Percentiles rank a stretch among this genome's conserved stretches.
These are phyloP conservation scores for Ciconia maguari DNA, from an alignment of 2,113 vertebrate genomes.

Conservation along the genomic window DNA sequence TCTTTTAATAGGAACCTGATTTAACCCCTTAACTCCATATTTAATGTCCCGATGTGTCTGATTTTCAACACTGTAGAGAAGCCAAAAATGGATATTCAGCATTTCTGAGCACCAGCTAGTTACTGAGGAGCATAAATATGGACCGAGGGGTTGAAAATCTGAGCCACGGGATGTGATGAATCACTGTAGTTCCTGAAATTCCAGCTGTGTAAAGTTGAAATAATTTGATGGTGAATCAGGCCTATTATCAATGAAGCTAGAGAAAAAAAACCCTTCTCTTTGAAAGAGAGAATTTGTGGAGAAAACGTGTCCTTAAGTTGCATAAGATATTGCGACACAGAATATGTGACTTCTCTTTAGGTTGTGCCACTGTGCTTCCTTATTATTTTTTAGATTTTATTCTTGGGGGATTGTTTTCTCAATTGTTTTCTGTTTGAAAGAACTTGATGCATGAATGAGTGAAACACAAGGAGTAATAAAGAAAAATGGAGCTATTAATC, in stretches of 20 bases:
- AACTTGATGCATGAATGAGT: constrained; percentile 25
- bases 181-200: neutral
- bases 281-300: neutral
- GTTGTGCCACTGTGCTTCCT: neutral
- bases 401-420: neutral
- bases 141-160: neutral
- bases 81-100: neutral
- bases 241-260: neutral
- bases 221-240: neutral
- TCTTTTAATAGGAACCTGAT: neutral
- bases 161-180: neutral
- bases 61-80: neutral
- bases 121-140: neutral
- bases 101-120: neutral
- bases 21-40: neutral
- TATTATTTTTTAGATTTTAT: constrained; percentile 8
- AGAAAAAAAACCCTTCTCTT: neutral
- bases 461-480: constrained; percentile 40
- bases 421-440: constrained; percentile 31
- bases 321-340: neutral
- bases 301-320: neutral
- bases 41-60: neutral
- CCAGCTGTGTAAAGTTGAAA: neutral
- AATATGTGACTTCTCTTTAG: constrained; percentile 8
- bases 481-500: constrained; percentile 42